These are phyloP conservation scores for Cyclophora albipunctata DNA, from an alignment of 2,888 invertebrate genomes.

Conservation along the genomic window DNA sequence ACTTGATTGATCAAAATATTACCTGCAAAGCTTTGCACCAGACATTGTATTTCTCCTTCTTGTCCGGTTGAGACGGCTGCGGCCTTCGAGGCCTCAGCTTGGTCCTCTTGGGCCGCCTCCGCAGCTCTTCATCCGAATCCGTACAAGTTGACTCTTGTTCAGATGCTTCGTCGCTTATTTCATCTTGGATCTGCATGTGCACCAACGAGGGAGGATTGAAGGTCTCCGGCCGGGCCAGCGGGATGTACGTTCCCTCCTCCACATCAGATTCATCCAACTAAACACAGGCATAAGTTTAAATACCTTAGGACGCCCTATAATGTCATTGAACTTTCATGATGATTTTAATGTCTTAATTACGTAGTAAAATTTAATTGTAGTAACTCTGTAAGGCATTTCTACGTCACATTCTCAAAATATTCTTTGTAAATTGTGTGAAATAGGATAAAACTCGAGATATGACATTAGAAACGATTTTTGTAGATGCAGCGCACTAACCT, in stretches of 20 bases:
- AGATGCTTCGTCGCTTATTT: conserved; percentile 75
- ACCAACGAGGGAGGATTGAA: conserved; percentile 68
- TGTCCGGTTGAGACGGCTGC: conserved; percentile 48
- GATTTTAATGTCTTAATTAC: no score
- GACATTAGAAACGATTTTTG: no score
- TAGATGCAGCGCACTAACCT: conserved; percentile 59
- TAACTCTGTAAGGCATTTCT: neutral
- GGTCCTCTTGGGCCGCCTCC: conserved; percentile 70
- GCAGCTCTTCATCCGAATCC: conserved; percentile 77
- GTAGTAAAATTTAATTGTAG: no score
- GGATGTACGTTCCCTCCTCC: conserved; percentile 72
- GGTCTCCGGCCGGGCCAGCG: conserved; percentile 72
- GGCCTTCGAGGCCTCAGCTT: conserved; percentile 53
- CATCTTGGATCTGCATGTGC: conserved; percentile 75
- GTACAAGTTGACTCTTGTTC: conserved; percentile 66
- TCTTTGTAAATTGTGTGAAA: no score
- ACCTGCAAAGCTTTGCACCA: conserved; percentile 80
- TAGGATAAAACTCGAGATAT: no score
- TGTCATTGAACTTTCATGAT: conserved; percentile 5
- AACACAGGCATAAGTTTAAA: conserved; percentile 19
- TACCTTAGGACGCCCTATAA: conserved; percentile 4
- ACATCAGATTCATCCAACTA: conserved; percentile 70
- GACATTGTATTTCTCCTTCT: conserved; percentile 83
- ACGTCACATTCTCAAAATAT: no score
- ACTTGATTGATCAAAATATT: neutral